These are phyloP conservation scores for Ptychadena robeensis DNA, from an alignment of 2,797 vertebrate genomes.

Conservation along the genomic window DNA sequence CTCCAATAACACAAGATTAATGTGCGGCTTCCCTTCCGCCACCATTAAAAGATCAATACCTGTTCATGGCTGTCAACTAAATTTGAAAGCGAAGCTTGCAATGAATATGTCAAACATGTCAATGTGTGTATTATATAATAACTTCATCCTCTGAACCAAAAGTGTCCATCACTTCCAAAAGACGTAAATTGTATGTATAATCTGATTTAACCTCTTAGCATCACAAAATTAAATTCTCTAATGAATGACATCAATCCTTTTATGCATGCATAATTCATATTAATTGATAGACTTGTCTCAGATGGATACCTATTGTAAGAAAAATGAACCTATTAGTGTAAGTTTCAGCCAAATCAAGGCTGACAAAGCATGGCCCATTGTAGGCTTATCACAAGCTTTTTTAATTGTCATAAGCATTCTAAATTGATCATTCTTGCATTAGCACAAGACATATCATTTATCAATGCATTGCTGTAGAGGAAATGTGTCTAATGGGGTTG, in stretches of 20 bases:
- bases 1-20: conserved; percentile 37
- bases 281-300: conserved; percentile 93
- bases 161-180: conserved; percentile 76
- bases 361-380: conserved; percentile 90
- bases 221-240: conserved; percentile 96
- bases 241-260: conserved; percentile 98
- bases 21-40: conserved; percentile 16
- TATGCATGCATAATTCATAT: conserved; percentile 98
- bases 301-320: conserved; percentile 91
- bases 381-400: conserved; percentile 82
- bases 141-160: conserved; percentile 74
- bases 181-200: conserved; percentile 74
- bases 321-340: conserved; percentile 94
- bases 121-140: conserved; percentile 68
- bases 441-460: conserved; percentile 87
- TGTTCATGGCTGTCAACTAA: conserved; percentile 38
- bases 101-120: conserved; percentile 59
- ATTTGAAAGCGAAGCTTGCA: conserved; percentile 61
- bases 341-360: conserved; percentile 95
- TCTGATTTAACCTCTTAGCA: conserved; percentile 81
- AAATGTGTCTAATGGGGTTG: conserved; percentile 83
- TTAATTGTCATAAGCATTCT: conserved; percentile 94
- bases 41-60: conserved; percentile 54
- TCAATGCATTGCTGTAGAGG: conserved; percentile 81
- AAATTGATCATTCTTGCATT: conserved; percentile 91